Percentiles rank a stretch among this genome's conserved stretches.
Conservation (phyloP, 2,113 vertebrate species). For the Vulpes ferrilata region DNA sequence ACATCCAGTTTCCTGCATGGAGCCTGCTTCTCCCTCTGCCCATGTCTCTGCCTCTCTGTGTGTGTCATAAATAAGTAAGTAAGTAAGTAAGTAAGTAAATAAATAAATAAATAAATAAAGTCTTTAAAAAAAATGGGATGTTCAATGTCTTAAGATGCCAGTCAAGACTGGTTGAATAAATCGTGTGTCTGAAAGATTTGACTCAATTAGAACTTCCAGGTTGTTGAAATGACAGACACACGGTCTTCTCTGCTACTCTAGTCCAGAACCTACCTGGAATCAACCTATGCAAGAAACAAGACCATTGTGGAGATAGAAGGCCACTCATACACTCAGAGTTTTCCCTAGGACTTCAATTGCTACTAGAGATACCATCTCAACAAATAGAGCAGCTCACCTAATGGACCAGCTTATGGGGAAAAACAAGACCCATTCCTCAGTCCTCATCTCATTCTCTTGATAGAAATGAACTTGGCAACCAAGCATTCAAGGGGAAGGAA, state of each 20-base stretch:
- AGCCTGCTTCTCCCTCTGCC: too few species aligned
- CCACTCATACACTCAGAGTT: neutral
- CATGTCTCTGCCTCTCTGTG: too few species aligned
- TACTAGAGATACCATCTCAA: neutral
- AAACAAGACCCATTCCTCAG: accelerated
- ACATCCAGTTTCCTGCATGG: too few species aligned
- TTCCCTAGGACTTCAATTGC: neutral
- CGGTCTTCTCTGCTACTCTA: neutral
- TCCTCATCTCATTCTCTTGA: neutral
- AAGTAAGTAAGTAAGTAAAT: too few species aligned
- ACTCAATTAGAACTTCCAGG: neutral
- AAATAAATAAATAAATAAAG: too few species aligned
- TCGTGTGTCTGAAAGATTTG: neutral
- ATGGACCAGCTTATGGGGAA: neutral
- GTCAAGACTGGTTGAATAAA: neutral
- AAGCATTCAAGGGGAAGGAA: neutral
- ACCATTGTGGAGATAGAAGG: neutral
- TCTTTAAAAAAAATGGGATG: neutral
- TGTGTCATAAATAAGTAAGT: too few species aligned
- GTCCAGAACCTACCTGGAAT: neutral
- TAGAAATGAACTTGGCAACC: neutral
- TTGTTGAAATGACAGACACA: neutral
- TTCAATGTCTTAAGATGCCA: neutral
- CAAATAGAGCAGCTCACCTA: neutral
- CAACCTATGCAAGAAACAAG: neutral